Percentiles rank a stretch among this genome's conserved stretches.
Evolutionary conservation across 2,113 vertebrate genomes (phyloP).

Genomic region (Emydura subglobosa): DNA sequence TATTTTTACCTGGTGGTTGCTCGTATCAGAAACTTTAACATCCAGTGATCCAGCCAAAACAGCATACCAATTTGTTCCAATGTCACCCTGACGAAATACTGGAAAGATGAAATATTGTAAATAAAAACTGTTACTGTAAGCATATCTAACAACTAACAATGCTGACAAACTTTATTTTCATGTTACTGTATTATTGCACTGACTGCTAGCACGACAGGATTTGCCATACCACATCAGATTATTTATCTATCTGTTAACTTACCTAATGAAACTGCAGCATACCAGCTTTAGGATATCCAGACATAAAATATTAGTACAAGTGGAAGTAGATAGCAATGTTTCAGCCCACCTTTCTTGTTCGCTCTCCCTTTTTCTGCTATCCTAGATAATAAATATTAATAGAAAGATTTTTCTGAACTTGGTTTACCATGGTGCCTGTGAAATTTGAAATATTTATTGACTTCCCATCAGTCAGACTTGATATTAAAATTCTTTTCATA

Average conservation of each 20-base stretch:
- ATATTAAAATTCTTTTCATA: not conserved
- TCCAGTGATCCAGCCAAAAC: constrained; percentile 96
- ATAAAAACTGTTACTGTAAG: not conserved
- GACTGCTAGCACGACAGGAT: not conserved
- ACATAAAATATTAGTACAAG: not conserved
- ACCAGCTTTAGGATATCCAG: not conserved
- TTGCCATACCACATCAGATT: not conserved
- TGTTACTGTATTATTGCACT: not conserved
- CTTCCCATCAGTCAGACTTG: not conserved
- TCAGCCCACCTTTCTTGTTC: not conserved
- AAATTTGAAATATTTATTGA: not conserved
- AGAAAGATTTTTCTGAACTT: not conserved
- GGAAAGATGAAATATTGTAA: constrained; percentile 57
- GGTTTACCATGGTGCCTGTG: not conserved
- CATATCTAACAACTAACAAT: constrained; percentile 33
- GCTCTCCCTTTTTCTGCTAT: not conserved
- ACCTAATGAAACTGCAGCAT: not conserved
- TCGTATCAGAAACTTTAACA: constrained; percentile 97
- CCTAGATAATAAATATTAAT: not conserved
- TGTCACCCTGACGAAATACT: constrained; percentile 98
- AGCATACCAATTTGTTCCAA: constrained; percentile 97
- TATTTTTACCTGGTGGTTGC: constrained; percentile 90
- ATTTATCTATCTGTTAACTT: not conserved
- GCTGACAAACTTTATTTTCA: not conserved
- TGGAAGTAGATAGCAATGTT: not conserved